Evolutionary conservation across 2,113 vertebrate species (phyloP).

Genomic region (Haemorhous mexicanus): DNA sequence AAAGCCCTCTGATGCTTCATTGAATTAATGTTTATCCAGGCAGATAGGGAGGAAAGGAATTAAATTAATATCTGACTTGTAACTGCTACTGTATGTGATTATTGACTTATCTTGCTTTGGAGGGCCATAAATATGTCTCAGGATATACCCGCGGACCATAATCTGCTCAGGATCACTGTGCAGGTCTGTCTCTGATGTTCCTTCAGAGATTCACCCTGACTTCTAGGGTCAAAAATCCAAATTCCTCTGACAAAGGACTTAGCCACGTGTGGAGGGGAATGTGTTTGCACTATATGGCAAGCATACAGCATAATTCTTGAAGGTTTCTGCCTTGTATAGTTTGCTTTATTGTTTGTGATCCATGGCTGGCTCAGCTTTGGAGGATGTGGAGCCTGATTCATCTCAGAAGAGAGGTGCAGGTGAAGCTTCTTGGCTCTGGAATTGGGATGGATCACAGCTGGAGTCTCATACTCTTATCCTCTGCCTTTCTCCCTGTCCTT

Average conservation of each 20-base stretch:
- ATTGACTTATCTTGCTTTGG: conserved; percentile 56
- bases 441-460: not conserved
- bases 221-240: conserved; percentile 4
- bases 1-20: not conserved
- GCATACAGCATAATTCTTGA: not conserved
- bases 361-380: accelerated
- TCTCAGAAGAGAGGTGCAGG: not conserved
- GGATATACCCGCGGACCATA: not conserved
- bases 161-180: not conserved
- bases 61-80: conserved; percentile 68
- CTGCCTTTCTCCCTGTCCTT: not conserved
- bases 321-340: not conserved
- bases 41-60: conserved; percentile 57
- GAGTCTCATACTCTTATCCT: accelerated
- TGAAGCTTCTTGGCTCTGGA: not conserved
- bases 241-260: not conserved
- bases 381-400: not conserved
- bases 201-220: conserved; percentile 3
- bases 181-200: conserved; percentile 7
- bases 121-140: conserved; percentile 20
- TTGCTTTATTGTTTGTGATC: not conserved
- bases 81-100: conserved; percentile 51
- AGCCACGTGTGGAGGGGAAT: not conserved
- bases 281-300: not conserved
- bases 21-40: conserved; percentile 56